Conservation (phyloP, 2,797 vertebrate species). For the Dallia pectoralis region DNA sequence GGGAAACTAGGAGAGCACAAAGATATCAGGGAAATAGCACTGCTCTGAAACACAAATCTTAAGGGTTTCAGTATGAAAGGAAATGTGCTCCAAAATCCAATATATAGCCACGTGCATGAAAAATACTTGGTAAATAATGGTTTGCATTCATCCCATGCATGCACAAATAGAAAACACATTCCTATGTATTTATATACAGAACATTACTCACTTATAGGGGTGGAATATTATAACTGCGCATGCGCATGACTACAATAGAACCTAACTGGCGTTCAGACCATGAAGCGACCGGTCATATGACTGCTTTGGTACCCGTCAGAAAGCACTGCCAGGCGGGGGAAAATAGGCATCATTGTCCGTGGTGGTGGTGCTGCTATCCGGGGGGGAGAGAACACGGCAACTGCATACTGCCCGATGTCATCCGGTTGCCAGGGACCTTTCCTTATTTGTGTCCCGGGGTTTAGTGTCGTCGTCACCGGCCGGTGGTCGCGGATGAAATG, state of each 20-base stretch:
- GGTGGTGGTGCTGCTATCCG: slow-evolving; percentile 2
- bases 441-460: neutral
- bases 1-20: slow-evolving; percentile 15
- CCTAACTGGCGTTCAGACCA: slow-evolving; percentile 35
- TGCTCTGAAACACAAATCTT: neutral
- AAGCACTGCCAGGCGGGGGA: slow-evolving; percentile 29
- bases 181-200: neutral
- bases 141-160: neutral
- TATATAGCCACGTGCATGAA: too few species aligned
- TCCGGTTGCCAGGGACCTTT: slow-evolving; percentile 34
- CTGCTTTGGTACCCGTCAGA: slow-evolving; percentile 29
- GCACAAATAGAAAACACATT: neutral
- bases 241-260: neutral
- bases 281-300: slow-evolving; percentile 48
- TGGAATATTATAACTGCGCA: neutral
- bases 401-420: slow-evolving; percentile 52
- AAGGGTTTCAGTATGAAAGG: neutral
- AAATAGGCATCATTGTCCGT: neutral
- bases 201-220: neutral
- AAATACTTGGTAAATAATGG: neutral
- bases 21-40: neutral
- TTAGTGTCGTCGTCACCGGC: slow-evolving; percentile 40
- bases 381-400: slow-evolving; percentile 2
- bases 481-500: slow-evolving; percentile 67
- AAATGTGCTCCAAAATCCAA: neutral